A percentile compares a stretch with the other conserved stretches of the same genome.
These are phyloP conservation scores for Myoxocephalus aenaeus DNA, from an alignment of 2,797 vertebrate genomes.

Conservation along the genomic window DNA sequence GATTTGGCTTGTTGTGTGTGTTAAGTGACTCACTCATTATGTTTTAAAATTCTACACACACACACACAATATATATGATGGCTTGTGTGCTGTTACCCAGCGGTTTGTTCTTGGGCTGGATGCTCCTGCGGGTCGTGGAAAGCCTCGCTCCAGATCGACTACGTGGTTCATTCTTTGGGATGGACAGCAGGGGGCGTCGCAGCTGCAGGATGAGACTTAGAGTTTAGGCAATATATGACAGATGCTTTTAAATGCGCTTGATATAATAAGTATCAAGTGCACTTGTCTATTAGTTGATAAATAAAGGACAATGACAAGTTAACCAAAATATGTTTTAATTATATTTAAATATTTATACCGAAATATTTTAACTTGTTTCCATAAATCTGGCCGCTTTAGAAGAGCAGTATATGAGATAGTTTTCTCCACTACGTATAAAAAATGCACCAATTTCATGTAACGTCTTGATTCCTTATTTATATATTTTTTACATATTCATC, in stretches of 20 bases:
- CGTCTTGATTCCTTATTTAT: too few species aligned
- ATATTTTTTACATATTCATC: background rate
- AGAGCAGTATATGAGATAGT: too few species aligned
- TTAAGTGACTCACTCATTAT: background rate
- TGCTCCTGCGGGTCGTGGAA: slow-evolving; percentile 95
- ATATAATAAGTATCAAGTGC: background rate
- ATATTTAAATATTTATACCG: too few species aligned
- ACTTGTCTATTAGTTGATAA: background rate
- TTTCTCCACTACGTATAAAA: too few species aligned
- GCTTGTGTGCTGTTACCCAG: slow-evolving; percentile 81
- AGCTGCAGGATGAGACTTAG: slow-evolving; percentile 80
- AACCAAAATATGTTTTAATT: background rate
- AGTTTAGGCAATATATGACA: background rate
- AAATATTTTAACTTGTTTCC: background rate
- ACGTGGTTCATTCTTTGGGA: slow-evolving; percentile 91
- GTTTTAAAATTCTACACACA: background rate
- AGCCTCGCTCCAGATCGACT: slow-evolving; percentile 91
- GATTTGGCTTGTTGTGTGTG: slow-evolving; percentile 21
- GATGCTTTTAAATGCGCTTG: background rate
- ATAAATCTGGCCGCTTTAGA: too few species aligned
- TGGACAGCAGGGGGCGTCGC: slow-evolving; percentile 94
- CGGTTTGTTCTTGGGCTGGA: slow-evolving; percentile 94
- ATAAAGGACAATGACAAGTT: background rate
- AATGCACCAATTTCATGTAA: too few species aligned
- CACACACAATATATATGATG: slow-evolving; percentile 25